Base-by-base conservation (phyloP, 2,797 vertebrate genomes). In the Gobionotothen gibberifrons region DNA sequence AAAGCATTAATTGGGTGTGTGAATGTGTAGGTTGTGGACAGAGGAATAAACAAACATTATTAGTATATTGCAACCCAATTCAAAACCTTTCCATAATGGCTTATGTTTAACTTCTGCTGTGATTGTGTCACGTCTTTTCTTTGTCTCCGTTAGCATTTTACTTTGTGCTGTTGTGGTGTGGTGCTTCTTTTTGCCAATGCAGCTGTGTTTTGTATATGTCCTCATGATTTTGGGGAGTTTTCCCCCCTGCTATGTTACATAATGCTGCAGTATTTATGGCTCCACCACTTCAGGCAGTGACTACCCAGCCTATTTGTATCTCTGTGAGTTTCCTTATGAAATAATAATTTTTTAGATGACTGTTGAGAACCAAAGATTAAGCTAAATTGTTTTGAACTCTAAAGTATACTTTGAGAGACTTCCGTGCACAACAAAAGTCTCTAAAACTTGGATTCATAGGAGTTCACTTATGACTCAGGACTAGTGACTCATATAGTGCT, bases 211-310 rank as follows among this genome's bases (percentile, higher is more conserved):
- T 75, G 36, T 17, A 64, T 64, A 51, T 22, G 36, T 69, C 44
- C 44, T 73, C 21, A 29, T 70, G 48, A 7, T 63, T 64, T 69
- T 56, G 15, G 17, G 36, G 26, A 49, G 51, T 51, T 68, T 78
- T 0, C 42, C 60, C 60, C 29, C 48, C 47, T 22, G 55, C 22
- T 36, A 17, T 3, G 16, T 73, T 79, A 70, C 15, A 48, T 71
- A 76, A 81, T 56, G 56, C 75, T 76, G 61, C 68, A 66, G 69
- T 44, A 39, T 64, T 74, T 47, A 29, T 62, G 36, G 10, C 42
- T 55, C 15, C 55, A 44, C 32, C 59, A 54, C 63, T 65, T 61
- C 47, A 60, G 54, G 56, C 60, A 10, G 19, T 21, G 48, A 55
- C 55, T 68, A 17, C 60, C 58, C 36, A 63, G 51, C 51, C 53